These are phyloP conservation scores for Boloria euphrosyne DNA, from an alignment of 2,888 invertebrate genomes.

Conservation along the genomic window DNA sequence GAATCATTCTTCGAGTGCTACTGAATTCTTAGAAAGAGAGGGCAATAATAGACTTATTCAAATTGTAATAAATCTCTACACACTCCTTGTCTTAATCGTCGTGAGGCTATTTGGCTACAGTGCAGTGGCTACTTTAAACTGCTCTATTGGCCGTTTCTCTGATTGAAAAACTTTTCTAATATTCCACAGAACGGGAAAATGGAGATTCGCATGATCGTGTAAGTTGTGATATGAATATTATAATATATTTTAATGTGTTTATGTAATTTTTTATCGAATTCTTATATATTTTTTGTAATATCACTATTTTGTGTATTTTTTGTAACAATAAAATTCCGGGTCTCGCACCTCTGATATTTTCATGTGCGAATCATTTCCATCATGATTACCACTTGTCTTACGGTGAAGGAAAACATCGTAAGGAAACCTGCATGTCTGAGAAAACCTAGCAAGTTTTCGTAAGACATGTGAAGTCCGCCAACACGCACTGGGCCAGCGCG, in stretches of 20 bases:
- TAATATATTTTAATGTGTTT: not conserved
- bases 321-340: too few relatives aligned
- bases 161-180: conserved; percentile 81
- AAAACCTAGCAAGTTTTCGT: too few relatives aligned
- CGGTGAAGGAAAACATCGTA: too few relatives aligned
- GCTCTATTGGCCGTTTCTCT: conserved; percentile 60
- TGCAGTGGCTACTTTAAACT: conserved; percentile 39
- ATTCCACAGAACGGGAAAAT: conserved; percentile 53
- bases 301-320: too few relatives aligned
- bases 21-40: not conserved
- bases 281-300: not conserved
- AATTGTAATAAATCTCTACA: conserved; percentile 69
- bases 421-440: too few relatives aligned
- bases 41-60: conserved; percentile 69
- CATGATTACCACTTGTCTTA: too few relatives aligned
- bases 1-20: not conserved
- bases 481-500: too few relatives aligned
- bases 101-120: conserved; percentile 29
- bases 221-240: conserved; percentile 15
- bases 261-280: not conserved
- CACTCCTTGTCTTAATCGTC: conserved; percentile 37
- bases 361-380: too few relatives aligned
- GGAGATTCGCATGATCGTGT: conserved; percentile 28
- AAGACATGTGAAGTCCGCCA: too few relatives aligned
- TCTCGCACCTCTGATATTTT: too few relatives aligned